Evolutionary conservation across 2,888 invertebrate genomes (phyloP).

Genomic region (Diadromus collaris): DNA sequence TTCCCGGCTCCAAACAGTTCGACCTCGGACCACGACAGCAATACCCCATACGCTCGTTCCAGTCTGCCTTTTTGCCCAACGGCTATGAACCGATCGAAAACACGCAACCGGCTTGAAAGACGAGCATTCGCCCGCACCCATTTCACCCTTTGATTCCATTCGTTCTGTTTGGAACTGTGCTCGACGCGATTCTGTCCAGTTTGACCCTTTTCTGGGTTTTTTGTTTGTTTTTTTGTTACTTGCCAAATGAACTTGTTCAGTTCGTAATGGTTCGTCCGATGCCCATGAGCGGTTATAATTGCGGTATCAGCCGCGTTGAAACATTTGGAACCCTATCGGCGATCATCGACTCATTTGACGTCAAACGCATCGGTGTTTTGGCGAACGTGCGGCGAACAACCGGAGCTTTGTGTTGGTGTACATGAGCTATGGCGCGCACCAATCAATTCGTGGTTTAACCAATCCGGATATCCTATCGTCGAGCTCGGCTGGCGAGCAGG

Average conservation of each 20-base stretch:
- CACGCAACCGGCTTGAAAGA: slow-evolving; percentile 61
- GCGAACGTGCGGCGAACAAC: too few relatives aligned
- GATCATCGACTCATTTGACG: slow-evolving; percentile 20
- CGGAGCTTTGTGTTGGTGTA: background rate
- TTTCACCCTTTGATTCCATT: slow-evolving; percentile 16
- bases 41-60: slow-evolving; percentile 18
- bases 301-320: background rate
- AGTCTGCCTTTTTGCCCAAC: slow-evolving; percentile 44
- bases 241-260: background rate
- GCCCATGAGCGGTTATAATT: background rate
- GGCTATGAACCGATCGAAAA: slow-evolving; percentile 73
- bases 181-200: background rate
- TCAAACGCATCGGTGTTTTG: slow-evolving; percentile 12
- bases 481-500: slow-evolving; percentile 5
- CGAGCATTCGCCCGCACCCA: too few relatives aligned
- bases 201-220: too few relatives aligned
- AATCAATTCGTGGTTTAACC: slow-evolving; percentile 46
- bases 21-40: slow-evolving; percentile 21
- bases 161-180: background rate
- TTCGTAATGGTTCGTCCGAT: background rate
- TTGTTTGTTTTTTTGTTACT: background rate
- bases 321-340: slow-evolving; percentile 2
- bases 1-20: slow-evolving; percentile 34
- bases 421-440: slow-evolving; percentile 17
- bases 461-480: slow-evolving; percentile 38